Conservation (phyloP, 2,888 invertebrate species). For the Drosophila barbarae region DNA sequence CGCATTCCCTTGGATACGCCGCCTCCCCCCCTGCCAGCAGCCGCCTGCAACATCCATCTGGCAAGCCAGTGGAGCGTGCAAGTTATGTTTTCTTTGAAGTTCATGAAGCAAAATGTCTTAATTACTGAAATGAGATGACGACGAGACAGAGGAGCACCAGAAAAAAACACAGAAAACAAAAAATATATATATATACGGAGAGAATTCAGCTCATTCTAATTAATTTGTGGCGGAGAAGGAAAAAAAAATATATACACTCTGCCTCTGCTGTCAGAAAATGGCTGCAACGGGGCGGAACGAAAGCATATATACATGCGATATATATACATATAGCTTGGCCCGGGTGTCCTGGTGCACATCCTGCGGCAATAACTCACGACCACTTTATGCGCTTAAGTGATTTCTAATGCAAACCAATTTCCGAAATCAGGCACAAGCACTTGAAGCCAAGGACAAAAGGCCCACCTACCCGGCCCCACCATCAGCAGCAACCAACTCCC, state of each 20-base stretch:
- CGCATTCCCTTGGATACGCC: neutral
- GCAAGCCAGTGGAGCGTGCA: constrained; percentile 43
- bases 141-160: constrained; percentile 5
- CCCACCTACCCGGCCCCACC: constrained; percentile 10
- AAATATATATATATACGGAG: neutral
- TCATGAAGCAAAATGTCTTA: constrained; percentile 64
- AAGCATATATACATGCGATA: neutral
- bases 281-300: constrained; percentile 13
- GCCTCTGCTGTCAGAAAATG: constrained; percentile 5
- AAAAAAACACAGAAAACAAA: neutral
- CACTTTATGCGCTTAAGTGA: constrained; percentile 75
- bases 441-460: constrained; percentile 60
- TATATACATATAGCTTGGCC: neutral
- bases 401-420: constrained; percentile 76
- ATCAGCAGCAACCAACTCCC: neutral
- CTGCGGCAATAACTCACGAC: constrained; percentile 73
- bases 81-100: constrained; percentile 61
- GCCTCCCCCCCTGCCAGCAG: neutral
- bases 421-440: constrained; percentile 75
- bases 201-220: constrained; percentile 46
- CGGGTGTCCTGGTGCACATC: constrained; percentile 60
- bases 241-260: neutral
- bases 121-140: constrained; percentile 55
- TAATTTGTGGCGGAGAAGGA: constrained; percentile 52
- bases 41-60: constrained; percentile 28